Evolutionary conservation across 2,888 invertebrate species (phyloP), one percentile per base, ranked within the genome.

Genomic region (Lithosia quadra): DNA sequence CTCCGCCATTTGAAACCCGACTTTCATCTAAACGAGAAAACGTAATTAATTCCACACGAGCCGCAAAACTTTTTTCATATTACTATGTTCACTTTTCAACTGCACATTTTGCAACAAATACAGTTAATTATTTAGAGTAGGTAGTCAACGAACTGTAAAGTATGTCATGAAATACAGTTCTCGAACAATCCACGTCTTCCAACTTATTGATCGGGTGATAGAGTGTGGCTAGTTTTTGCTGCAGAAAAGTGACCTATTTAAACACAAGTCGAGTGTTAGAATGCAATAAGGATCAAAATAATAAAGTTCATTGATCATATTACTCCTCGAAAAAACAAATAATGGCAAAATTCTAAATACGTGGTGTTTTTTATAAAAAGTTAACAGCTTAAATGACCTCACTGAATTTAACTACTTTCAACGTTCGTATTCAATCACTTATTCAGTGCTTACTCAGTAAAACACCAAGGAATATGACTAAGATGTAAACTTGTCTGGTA

Each of bases 131-230:
- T 18, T 24, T 56, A 56, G 15, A 56, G 15, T 56, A 24, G 56
- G 22, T 24, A 33, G 15, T 58, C 28, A 33, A 49, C 67, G 28
- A 66, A 77, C 73, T 72, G 64, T 69, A 62, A 75, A 73, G 55
- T 56, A 62, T 59, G 63, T 66, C 53, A 63, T 68, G 56, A 68
- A 74, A 57, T 57, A 18, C 22, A 63, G 22, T 24, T 66, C 68
- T 69, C 58, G 49, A 57, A 36, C 67, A 56, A 70, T 72, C 69
- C 61, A 70, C 64, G 73, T 69, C 67, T 67, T 69, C 64, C 66
- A 21, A 56, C 66, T 70, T 73, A 79, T 80, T 69, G 80, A 79
- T 80, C 76, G 21, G 22, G 63, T 56, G 66, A 66, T 68, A 68
- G 57, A 34, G 62, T 68, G 61, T 68, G 61, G 53, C 24, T 74